Evolutionary conservation across 2,797 vertebrate species (phyloP), one percentile per base, ranked within the genome.

Genomic region (Tenualosa ilisha): DNA sequence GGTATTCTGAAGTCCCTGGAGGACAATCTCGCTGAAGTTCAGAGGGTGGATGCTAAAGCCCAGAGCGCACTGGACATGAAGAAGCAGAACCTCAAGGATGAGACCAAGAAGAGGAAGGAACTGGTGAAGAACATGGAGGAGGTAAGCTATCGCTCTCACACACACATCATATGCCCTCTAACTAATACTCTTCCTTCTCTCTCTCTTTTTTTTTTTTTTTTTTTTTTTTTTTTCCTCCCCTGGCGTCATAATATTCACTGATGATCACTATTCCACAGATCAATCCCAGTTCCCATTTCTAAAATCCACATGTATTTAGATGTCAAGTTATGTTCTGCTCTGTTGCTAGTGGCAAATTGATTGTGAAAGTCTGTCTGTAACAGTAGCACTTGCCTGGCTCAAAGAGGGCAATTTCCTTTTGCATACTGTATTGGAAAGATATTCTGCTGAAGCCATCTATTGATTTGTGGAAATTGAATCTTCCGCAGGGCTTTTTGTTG

Each of bases 61-160:
- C 97, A 93, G 93, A 99, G 98, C 88, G 90, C 95, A 0, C 93
- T 99, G 84, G 97, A 98, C 91, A 91, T 98, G 81, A 97, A 97
- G 91, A 98, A 97, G 88, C 96, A 98, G 91, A 98, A 97, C 89
- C 90, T 99, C 65, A 92, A 95, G 87, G 95, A 91, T 89, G 98
- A 99, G 95, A 93, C 93, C 87, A 95, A 95, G 88, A 99, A 97
- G 88, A 92, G 91, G 43, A 94, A 94, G 59, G 95, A 97, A 81
- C 91, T 99, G 26, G 88, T 96, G 22, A 97, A 97, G 92, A 95
- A 61, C 86, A 97, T 97, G 97, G 91, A 96, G 49, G 97, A 98
- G 96, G 98, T 49, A 31, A 31, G 31, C 31, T 1, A 31, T 31
- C 50, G 8, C 50, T 1, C 50, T 9, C 6, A 51, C 50, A 51